Base-by-base conservation (phyloP, 2,797 vertebrate species). In the Zonotrichia albicollis region DNA sequence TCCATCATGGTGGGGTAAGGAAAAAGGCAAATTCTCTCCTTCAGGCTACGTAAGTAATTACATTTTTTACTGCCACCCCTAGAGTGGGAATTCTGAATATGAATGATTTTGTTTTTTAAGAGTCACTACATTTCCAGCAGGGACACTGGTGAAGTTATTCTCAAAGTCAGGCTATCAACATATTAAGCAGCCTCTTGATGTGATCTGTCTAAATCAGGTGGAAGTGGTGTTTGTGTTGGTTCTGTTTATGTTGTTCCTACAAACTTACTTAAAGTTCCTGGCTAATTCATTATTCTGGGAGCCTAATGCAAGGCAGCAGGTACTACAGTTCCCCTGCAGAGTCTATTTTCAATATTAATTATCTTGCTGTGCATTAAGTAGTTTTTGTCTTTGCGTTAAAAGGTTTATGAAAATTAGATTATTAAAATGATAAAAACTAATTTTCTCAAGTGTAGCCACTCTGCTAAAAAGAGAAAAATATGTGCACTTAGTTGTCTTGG, bases 391-490 rank as follows among this genome's bases (percentile, higher is more conserved):
- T 92, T 90, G 72, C 15, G 50, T 93, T 97, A 96, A 97, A 96
- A 95, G 81, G 81, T 95, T 97, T 97, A 96, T 91, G 94, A 97
- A 96, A 97, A 97, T 97, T 96, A 97, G 96, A 97, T 96, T 95
- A 97, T 96, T 97, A 96, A 97, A 97, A 96, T 92, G 90, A 89
- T 75, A 94, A 94, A 96, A 97, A 94, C 95, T 87, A 93, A 96
- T 97, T 98, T 97, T 91, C 94, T 88, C 95, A 93, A 95, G 96
- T 85, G 53, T 89, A 87, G 90, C 76, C 84, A 76, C 91, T 95
- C 87, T 70, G 78, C 54, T 78, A 25, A 50, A 96, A 96, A 34
- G 32, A 89, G 65, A 89, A 83, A 81, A 60, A 89, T 50, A 68
- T 16, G 48, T 70, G 51, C 84, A 86, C 73, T 94, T 80, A 72